phyloP scores from a whole-genome alignment of 2,797 vertebrate species.

The Danio kyathit region DNA sequence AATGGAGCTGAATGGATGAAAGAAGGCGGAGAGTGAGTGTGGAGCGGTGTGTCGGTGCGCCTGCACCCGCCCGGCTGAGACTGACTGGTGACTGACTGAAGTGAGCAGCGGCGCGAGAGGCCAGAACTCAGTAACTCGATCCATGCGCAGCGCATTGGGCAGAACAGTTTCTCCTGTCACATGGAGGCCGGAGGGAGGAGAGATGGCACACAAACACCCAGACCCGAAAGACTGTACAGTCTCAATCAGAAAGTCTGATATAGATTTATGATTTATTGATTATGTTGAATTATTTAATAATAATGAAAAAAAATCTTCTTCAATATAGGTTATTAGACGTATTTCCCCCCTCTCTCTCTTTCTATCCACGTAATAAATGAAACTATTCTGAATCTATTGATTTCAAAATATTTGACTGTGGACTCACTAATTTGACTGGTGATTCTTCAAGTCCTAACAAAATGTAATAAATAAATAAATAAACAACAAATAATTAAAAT shows the following conservation, averaged over 20 bases:
- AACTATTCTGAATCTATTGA: too few species aligned
- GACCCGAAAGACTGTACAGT: constrained; percentile 10
- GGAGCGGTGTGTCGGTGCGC: constrained; percentile 35
- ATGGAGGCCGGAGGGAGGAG: constrained; percentile 66
- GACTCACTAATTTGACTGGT: too few species aligned
- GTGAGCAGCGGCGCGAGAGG: constrained; percentile 71
- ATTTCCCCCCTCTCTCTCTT: too few species aligned
- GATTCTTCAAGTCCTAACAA: too few species aligned
- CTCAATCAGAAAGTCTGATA: constrained; percentile 10
- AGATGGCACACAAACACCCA: constrained; percentile 37
- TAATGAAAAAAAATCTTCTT: too few species aligned
- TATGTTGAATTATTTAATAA: too few species aligned
- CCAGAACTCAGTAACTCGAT: constrained; percentile 74
- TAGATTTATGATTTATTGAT: not conserved
- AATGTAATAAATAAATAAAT: too few species aligned
- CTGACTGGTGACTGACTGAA: constrained; percentile 74
- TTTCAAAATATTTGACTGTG: too few species aligned
- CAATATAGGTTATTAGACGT: too few species aligned
- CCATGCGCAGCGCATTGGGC: constrained; percentile 70
- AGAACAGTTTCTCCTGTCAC: constrained; percentile 72
- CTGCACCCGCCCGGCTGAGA: constrained; percentile 64
- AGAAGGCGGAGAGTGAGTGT: constrained; percentile 49
- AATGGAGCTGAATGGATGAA: constrained; percentile 51
- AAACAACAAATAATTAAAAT: too few species aligned
- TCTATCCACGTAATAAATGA: too few species aligned